Percentiles rank a stretch among this genome's conserved stretches.
phyloP scores from a whole-genome alignment of 2,888 invertebrate species.

The Pachydiplax longipennis region DNA sequence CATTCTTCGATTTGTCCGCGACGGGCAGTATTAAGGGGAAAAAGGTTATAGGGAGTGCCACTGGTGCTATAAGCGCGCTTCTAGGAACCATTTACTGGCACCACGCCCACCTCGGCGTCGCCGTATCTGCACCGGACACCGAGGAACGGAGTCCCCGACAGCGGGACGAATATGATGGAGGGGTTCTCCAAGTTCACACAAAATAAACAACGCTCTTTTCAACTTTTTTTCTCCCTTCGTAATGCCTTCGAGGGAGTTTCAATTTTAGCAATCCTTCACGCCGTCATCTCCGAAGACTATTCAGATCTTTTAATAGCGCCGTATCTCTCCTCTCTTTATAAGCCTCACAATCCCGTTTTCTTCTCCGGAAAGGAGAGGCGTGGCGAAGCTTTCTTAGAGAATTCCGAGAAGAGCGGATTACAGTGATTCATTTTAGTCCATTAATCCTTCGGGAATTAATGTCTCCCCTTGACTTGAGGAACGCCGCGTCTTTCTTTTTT shows the following conservation, averaged over 20 bases:
- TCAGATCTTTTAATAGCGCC: not conserved
- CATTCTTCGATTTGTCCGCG: not conserved
- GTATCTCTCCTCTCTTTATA: not conserved
- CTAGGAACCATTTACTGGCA: not conserved
- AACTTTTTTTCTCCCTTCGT: not conserved
- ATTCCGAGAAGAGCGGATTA: not conserved
- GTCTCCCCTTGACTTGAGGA: not conserved
- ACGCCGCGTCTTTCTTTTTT: not conserved
- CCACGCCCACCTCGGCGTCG: not conserved
- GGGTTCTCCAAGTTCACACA: not conserved
- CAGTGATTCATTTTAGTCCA: not conserved
- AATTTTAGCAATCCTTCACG: not conserved
- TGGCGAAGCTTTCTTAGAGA: not conserved
- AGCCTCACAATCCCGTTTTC: not conserved
- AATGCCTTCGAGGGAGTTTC: not conserved
- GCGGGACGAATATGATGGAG: not conserved
- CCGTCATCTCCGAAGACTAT: not conserved
- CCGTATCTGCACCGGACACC: not conserved
- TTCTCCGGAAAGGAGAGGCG: not conserved
- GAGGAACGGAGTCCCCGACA: not conserved
- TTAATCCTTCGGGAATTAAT: not conserved
- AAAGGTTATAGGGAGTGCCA: not conserved
- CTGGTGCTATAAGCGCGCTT: not conserved
- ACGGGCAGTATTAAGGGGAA: not conserved
- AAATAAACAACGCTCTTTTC: not conserved